phyloP scores from a whole-genome alignment of 2,113 vertebrate species.

The Nothoprocta pentlandii region DNA sequence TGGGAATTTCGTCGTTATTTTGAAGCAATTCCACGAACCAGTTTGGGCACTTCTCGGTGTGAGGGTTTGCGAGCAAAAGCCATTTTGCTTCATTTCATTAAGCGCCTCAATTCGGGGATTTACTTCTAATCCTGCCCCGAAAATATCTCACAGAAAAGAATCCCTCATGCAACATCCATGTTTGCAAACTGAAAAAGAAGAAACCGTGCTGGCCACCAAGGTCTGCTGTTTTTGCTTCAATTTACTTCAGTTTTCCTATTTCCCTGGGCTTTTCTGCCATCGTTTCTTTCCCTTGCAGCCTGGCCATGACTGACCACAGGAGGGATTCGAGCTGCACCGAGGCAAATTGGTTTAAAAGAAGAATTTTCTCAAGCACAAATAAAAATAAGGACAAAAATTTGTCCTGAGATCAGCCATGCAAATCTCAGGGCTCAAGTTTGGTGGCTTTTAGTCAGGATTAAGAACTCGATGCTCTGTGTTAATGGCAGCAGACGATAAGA shows the following conservation, averaged over 20 bases:
- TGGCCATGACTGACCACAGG: constrained; percentile 55
- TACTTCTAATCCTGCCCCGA: constrained; percentile 6
- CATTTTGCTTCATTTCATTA: constrained; percentile 64
- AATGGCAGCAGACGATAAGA: neutral
- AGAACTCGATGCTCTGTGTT: neutral
- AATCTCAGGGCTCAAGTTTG: neutral
- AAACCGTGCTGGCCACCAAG: neutral
- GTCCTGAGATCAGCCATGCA: neutral
- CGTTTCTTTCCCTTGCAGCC: neutral
- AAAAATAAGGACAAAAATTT: neutral
- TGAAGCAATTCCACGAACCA: neutral
- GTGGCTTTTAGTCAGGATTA: neutral
- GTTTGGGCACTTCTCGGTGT: neutral
- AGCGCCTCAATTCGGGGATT: constrained; percentile 60
- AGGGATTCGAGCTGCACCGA: constrained; percentile 56
- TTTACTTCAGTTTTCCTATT: constrained; percentile 11
- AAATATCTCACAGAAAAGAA: neutral
- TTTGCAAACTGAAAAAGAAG: neutral
- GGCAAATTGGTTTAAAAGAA: neutral
- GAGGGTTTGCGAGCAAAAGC: constrained; percentile 52
- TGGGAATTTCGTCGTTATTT: neutral
- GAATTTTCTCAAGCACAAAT: neutral
- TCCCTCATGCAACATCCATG: neutral
- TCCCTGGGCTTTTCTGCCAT: neutral
- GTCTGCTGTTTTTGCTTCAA: neutral